Conservation (phyloP, 1,140 invertebrate genomes). For the Cyrtorhinus lividipennis region DNA sequence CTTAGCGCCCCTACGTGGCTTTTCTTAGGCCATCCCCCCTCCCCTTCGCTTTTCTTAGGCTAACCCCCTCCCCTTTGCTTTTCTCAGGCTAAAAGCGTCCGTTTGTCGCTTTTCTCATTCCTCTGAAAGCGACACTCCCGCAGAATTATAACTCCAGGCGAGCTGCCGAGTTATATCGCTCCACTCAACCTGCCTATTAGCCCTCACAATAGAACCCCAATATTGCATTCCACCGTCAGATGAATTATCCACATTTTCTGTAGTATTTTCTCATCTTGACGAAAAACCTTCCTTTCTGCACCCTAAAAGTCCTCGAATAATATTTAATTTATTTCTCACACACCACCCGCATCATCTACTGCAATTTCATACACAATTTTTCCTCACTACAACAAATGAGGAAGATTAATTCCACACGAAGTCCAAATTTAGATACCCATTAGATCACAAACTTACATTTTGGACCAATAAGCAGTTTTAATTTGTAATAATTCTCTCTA, state of each 20-base stretch:
- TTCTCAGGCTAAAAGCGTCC: slow-evolving; percentile 10
- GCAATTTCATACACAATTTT: too few relatives aligned
- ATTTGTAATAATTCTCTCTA: too few relatives aligned
- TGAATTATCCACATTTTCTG: neutral
- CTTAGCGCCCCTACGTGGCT: too few relatives aligned
- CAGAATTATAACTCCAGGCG: slow-evolving; percentile 9
- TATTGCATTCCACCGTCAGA: neutral
- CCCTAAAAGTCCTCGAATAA: too few relatives aligned
- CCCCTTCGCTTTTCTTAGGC: neutral
- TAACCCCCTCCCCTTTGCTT: neutral
- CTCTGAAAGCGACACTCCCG: slow-evolving; percentile 14
- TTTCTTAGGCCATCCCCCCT: neutral
- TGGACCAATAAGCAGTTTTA: too few relatives aligned
- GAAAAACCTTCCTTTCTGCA: too few relatives aligned
- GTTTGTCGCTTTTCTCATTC: slow-evolving; percentile 15
- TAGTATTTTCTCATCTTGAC: neutral
- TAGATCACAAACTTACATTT: too few relatives aligned
- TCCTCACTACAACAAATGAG: too few relatives aligned
- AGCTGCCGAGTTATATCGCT: neutral
- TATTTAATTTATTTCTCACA: too few relatives aligned
- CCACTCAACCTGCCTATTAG: slow-evolving; percentile 2
- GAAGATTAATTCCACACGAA: too few relatives aligned
- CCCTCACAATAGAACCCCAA: neutral
- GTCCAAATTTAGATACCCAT: too few relatives aligned
- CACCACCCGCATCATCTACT: too few relatives aligned